phyloP scores from a whole-genome alignment of 2,113 vertebrate genomes.

The Hiodon tergisus region DNA sequence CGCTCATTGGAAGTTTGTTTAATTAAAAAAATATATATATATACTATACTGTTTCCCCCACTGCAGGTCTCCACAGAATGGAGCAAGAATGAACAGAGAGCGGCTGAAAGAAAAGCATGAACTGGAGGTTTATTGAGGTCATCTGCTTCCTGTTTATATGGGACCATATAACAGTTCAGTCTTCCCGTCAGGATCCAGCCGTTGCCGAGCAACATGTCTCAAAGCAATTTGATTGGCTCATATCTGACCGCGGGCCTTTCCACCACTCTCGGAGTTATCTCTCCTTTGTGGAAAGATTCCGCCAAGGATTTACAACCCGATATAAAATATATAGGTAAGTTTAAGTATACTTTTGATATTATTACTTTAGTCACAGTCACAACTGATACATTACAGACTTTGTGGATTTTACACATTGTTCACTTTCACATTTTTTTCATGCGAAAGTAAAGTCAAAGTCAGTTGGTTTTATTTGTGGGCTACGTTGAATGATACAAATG shows the following conservation, averaged over 20 bases:
- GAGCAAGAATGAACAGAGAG: slow-evolving; percentile 99
- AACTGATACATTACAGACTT: too few species aligned
- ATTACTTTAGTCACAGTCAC: not conserved
- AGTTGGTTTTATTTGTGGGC: too few species aligned
- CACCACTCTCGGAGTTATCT: slow-evolving; percentile 98
- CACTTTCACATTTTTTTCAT: not conserved
- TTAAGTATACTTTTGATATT: not conserved
- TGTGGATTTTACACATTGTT: too few species aligned
- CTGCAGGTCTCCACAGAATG: slow-evolving; percentile 96
- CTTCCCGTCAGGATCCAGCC: slow-evolving; percentile 89
- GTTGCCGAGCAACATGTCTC: slow-evolving; percentile 96
- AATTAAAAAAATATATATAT: not conserved
- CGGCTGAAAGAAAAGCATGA: slow-evolving; percentile 99
- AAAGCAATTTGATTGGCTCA: slow-evolving; percentile 99
- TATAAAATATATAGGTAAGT: slow-evolving; percentile 99
- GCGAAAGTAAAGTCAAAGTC: not conserved
- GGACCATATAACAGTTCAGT: slow-evolving; percentile 96
- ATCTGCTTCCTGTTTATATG: slow-evolving; percentile 99
- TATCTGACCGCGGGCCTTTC: slow-evolving; percentile 99
- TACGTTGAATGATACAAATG: too few species aligned
- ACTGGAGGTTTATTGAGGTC: slow-evolving; percentile 99
- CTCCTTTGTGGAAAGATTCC: slow-evolving; percentile 99
- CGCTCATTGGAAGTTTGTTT: too few species aligned
- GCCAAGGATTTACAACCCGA: slow-evolving; percentile 99
- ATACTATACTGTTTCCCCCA: slow-evolving; percentile 35